A percentile compares a stretch with the other conserved stretches of the same genome.
Evolutionary conservation across 2,888 invertebrate species (phyloP).

Genomic region (Rhyacophila evoluta): DNA sequence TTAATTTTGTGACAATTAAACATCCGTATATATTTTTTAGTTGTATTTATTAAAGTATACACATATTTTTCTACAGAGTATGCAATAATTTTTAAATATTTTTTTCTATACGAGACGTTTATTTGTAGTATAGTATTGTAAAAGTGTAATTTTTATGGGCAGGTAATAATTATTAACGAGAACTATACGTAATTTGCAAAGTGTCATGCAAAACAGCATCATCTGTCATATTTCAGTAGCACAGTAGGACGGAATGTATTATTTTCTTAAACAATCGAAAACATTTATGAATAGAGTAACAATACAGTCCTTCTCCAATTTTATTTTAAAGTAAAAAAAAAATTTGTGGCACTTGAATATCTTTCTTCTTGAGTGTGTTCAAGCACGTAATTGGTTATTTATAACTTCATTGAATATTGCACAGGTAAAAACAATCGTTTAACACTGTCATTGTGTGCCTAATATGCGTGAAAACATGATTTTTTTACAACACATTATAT

Average conservation of each 20-base stretch:
- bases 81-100: too few relatives aligned
- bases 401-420: background rate
- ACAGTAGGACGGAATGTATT: background rate
- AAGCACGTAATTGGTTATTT: conserved; percentile 18
- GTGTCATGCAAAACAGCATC: background rate
- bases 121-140: too few relatives aligned
- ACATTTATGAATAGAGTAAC: background rate
- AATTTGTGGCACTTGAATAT: background rate
- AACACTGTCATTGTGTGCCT: background rate
- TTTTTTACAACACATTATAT: background rate
- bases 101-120: too few relatives aligned
- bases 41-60: too few relatives aligned
- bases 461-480: conserved; percentile 12
- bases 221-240: background rate
- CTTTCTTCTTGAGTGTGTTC: background rate
- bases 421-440: conserved; percentile 7
- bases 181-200: background rate
- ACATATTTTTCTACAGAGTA: too few relatives aligned
- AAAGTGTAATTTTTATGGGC: too few relatives aligned
- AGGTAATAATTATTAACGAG: too few relatives aligned
- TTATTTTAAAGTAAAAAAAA: background rate
- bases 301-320: background rate
- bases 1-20: too few relatives aligned
- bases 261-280: background rate
- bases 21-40: too few relatives aligned